phyloP scores from a whole-genome alignment of 2,113 vertebrate species.

The Pygoscelis adeliae region DNA sequence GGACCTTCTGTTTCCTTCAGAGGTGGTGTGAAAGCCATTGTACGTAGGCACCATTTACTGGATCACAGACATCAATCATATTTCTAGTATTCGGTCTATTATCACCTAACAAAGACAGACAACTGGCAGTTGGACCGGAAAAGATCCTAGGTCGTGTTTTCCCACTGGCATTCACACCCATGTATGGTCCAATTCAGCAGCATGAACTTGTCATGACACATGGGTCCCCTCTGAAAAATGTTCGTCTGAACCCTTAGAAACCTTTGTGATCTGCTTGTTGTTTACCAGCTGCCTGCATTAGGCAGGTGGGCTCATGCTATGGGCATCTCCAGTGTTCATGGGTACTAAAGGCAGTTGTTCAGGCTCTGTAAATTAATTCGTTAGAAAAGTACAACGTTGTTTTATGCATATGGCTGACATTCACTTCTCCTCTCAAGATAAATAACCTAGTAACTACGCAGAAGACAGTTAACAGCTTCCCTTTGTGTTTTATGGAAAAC shows the following conservation, averaged over 20 bases:
- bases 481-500: background rate
- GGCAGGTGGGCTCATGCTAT: background rate
- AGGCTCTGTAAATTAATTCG: background rate
- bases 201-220: background rate
- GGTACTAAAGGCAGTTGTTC: background rate
- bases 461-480: background rate
- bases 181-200: background rate
- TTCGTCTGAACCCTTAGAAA: background rate
- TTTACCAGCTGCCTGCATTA: background rate
- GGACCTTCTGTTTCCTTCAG: background rate
- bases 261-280: background rate
- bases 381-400: background rate
- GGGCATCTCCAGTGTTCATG: background rate
- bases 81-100: background rate
- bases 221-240: background rate
- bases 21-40: background rate
- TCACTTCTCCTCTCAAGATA: background rate
- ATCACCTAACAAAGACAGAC: background rate
- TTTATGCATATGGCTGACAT: background rate
- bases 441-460: background rate
- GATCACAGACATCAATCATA: background rate
- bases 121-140: background rate
- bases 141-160: background rate
- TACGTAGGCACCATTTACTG: background rate
- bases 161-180: background rate